These are phyloP conservation scores for Acanthurus leucopareius DNA, from an alignment of 2,797 vertebrate genomes.

Conservation along the genomic window DNA sequence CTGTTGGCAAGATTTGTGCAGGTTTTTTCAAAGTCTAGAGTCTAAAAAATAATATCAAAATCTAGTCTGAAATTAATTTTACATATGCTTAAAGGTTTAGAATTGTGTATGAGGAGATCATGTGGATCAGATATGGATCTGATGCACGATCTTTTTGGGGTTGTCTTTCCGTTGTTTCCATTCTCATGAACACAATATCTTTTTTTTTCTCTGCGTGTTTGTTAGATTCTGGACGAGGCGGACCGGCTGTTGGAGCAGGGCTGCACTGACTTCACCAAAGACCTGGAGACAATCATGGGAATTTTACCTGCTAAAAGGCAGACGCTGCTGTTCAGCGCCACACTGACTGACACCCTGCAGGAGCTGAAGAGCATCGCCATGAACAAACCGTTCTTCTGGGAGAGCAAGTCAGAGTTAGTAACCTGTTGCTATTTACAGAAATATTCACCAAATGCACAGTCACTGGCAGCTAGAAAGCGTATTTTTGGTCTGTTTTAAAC, in stretches of 20 bases:
- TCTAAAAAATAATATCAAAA: neutral
- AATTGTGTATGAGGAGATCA: too few relatives aligned
- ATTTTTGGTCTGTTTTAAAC: neutral
- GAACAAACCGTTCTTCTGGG: slow-evolving; percentile 96
- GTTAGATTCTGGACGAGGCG: slow-evolving; percentile 94
- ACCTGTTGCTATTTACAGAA: neutral
- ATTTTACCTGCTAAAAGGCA: slow-evolving; percentile 88
- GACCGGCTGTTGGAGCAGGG: slow-evolving; percentile 95
- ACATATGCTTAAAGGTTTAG: too few relatives aligned
- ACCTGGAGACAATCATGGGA: slow-evolving; percentile 92
- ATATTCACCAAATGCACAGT: neutral
- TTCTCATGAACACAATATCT: neutral
- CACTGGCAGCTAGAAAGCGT: too few relatives aligned
- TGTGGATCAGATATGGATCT: too few relatives aligned
- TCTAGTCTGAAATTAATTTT: neutral
- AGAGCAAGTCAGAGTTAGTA: slow-evolving; percentile 90
- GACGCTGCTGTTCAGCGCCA: slow-evolving; percentile 96
- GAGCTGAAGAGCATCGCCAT: slow-evolving; percentile 91
- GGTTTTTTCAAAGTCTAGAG: too few relatives aligned
- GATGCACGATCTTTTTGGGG: too few relatives aligned
- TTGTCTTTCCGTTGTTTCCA: too few relatives aligned
- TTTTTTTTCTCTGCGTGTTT: neutral
- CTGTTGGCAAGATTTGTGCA: neutral
- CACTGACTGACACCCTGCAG: slow-evolving; percentile 91
- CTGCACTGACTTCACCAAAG: slow-evolving; percentile 92